Conservation (phyloP, 2,113 vertebrate genomes). For the Pelecanus crispus region DNA sequence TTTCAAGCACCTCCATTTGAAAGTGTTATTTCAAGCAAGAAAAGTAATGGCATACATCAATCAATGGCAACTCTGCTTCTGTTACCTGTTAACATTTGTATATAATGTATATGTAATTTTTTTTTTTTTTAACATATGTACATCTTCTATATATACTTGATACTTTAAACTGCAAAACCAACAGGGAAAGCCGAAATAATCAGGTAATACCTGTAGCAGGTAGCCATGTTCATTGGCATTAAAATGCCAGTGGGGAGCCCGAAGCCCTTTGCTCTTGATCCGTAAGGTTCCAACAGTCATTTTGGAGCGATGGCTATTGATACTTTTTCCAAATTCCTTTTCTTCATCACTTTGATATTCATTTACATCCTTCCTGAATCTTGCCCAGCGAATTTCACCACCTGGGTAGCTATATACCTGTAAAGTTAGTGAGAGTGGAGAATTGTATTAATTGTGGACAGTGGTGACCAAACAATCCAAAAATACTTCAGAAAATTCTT, state of each 20-base stretch:
- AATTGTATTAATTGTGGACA: background rate
- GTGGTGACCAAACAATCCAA: background rate
- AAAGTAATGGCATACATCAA: background rate
- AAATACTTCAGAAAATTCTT: background rate
- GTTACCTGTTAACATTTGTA: background rate
- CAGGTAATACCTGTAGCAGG: conserved; percentile 49
- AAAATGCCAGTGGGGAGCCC: conserved; percentile 71
- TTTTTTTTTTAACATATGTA: background rate
- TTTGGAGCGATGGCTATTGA: conserved; percentile 55
- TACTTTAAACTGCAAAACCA: background rate
- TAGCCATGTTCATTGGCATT: conserved; percentile 71
- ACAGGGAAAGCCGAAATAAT: background rate
- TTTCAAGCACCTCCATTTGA: background rate
- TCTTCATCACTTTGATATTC: conserved; percentile 56
- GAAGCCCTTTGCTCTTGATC: conserved; percentile 64
- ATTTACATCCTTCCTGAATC: conserved; percentile 30
- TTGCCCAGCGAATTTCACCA: conserved; percentile 69
- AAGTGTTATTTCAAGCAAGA: background rate
- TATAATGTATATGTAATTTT: background rate
- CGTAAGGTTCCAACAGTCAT: conserved; percentile 61
- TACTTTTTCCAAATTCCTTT: conserved; percentile 61
- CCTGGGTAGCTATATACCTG: conserved; percentile 61
- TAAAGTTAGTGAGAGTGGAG: background rate
- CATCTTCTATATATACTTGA: background rate
- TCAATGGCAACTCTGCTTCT: background rate